A percentile compares a stretch with the other conserved stretches of the same genome.
phyloP scores from a whole-genome alignment of 2,113 vertebrate genomes.

The Python bivittatus region DNA sequence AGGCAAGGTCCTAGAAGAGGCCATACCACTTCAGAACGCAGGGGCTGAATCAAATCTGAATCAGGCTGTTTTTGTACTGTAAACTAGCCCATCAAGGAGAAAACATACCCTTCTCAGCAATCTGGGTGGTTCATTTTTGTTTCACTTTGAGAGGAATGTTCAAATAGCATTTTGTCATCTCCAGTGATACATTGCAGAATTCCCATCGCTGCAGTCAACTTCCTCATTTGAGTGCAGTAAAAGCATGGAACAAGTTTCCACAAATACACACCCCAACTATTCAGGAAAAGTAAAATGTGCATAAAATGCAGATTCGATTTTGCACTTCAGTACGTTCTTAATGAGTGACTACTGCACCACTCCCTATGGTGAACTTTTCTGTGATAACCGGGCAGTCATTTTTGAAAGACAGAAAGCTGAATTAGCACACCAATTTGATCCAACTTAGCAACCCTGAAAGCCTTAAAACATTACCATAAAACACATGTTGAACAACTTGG shows the following conservation, averaged over 20 bases:
- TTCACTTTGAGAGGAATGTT: neutral
- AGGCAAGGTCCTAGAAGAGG: no score
- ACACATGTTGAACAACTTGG: conserved; percentile 14
- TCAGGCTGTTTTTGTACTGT: neutral
- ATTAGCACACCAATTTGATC: neutral
- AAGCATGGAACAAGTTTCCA: neutral
- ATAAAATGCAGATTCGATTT: neutral
- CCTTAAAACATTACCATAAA: neutral
- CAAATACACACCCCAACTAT: neutral
- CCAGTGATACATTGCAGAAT: neutral
- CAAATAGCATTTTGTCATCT: neutral
- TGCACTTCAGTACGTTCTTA: neutral
- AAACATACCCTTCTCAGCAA: neutral
- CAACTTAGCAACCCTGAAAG: neutral
- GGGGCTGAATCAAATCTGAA: neutral
- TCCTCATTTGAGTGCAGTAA: neutral
- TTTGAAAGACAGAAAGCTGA: neutral
- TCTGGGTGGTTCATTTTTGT: neutral
- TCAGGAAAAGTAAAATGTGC: neutral
- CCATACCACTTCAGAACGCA: neutral
- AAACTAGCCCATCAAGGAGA: neutral
- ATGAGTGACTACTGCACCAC: neutral
- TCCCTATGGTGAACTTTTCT: neutral
- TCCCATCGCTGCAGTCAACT: neutral
- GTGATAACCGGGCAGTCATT: neutral